These are phyloP conservation scores for Danionella cerebrum DNA, from an alignment of 2,113 vertebrate genomes.

Conservation along the genomic window DNA sequence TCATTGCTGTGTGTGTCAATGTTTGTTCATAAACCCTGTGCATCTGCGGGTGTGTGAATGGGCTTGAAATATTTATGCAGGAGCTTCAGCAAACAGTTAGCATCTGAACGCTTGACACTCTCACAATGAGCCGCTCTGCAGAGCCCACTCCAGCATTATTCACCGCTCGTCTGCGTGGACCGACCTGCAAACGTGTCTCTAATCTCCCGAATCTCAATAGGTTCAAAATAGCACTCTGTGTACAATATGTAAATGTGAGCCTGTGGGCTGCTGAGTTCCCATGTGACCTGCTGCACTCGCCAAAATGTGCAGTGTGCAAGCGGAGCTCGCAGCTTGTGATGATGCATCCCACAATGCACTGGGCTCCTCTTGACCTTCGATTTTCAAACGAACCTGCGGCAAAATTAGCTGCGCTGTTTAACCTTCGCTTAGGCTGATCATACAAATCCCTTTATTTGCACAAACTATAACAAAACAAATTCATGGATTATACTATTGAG, in stretches of 20 bases:
- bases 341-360: not conserved
- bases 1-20: not conserved
- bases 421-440: not conserved
- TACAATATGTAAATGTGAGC: not conserved
- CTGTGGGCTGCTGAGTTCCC: not conserved
- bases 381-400: not conserved
- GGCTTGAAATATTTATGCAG: constrained; percentile 8
- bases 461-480: too few relatives aligned
- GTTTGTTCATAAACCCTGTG: constrained; percentile 16
- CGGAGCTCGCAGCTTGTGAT: not conserved
- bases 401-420: not conserved
- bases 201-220: not conserved
- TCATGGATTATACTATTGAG: too few relatives aligned
- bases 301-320: not conserved
- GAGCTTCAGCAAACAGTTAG: constrained; percentile 24
- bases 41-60: constrained; percentile 1
- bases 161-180: not conserved
- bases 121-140: constrained; percentile 1
- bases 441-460: too few relatives aligned
- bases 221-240: not conserved
- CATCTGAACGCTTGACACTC: constrained; percentile 33
- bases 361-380: not conserved
- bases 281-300: not conserved
- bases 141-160: not conserved
- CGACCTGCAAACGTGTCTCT: not conserved